phyloP scores from a whole-genome alignment of 1,140 invertebrate genomes.

The Hypothenemus hampei region DNA sequence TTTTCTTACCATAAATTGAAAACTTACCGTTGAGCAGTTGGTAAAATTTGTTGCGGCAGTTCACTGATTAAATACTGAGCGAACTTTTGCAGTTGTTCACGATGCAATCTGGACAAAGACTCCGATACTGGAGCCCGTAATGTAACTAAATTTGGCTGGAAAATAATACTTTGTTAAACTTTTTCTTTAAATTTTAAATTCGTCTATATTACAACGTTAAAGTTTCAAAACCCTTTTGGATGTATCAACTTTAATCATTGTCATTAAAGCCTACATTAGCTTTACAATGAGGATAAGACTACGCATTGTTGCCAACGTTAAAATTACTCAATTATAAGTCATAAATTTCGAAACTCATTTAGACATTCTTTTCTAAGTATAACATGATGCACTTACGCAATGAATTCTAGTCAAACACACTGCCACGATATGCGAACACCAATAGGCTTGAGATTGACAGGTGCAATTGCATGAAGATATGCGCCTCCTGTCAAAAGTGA shows the following conservation, averaged over 20 bases:
- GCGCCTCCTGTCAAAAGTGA: slow-evolving; percentile 91
- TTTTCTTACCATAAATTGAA: neutral
- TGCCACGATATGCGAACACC: slow-evolving; percentile 98
- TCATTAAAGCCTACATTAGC: too few relatives aligned
- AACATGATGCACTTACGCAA: slow-evolving; percentile 70
- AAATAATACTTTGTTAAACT: slow-evolving; percentile 1
- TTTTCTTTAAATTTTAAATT: neutral
- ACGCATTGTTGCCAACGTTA: too few relatives aligned
- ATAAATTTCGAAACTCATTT: too few relatives aligned
- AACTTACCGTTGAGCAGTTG: slow-evolving; percentile 77
- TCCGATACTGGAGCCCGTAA: slow-evolving; percentile 95
- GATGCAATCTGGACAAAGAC: slow-evolving; percentile 85
- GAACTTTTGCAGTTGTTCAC: slow-evolving; percentile 97
- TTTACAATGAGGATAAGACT: too few relatives aligned
- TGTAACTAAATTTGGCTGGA: slow-evolving; percentile 81
- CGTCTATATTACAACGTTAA: neutral
- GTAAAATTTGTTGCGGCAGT: slow-evolving; percentile 93
- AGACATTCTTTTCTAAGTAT: too few relatives aligned
- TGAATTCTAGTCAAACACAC: slow-evolving; percentile 96
- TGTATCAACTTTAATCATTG: too few relatives aligned
- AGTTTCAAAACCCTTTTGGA: neutral
- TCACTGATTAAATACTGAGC: slow-evolving; percentile 99
- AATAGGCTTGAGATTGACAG: slow-evolving; percentile 87
- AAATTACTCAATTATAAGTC: too few relatives aligned
- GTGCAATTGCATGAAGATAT: slow-evolving; percentile 98